These are phyloP conservation scores for Melanerpes aurifrons DNA, from an alignment of 2,113 vertebrate genomes.

Conservation along the genomic window DNA sequence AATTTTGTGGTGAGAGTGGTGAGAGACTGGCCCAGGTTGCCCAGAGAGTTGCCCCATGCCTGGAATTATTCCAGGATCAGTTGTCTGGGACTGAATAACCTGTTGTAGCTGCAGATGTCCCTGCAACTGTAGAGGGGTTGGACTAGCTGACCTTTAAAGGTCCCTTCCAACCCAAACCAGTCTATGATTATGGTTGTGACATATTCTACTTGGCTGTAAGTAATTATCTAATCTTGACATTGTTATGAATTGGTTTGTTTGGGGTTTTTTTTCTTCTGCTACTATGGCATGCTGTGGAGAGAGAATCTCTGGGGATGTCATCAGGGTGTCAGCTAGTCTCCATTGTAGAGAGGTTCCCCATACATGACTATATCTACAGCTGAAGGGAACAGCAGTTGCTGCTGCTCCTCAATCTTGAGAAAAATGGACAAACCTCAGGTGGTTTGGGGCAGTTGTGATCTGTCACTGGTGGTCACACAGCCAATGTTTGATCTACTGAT, in stretches of 20 bases:
- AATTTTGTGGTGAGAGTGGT: too few relatives aligned
- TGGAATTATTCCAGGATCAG: too few relatives aligned
- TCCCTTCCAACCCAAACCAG: too few relatives aligned
- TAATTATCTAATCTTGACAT: background rate
- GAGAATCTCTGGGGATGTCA: background rate
- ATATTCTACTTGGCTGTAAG: background rate
- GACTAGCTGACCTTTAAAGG: too few relatives aligned
- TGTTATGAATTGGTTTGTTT: background rate
- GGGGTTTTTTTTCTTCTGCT: background rate
- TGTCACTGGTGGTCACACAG: background rate
- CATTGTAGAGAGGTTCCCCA: background rate
- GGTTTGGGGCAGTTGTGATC: background rate
- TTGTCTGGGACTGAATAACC: too few relatives aligned
- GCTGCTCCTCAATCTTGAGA: background rate
- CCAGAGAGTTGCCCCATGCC: too few relatives aligned
- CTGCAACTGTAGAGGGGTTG: too few relatives aligned
- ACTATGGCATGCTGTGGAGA: background rate
- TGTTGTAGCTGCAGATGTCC: too few relatives aligned
- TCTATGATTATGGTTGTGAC: background rate
- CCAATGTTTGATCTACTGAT: rapidly evolving
- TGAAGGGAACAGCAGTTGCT: background rate
- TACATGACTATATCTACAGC: rapidly evolving
- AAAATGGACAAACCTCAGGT: background rate
- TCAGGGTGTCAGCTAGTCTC: background rate
- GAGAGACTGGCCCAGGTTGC: too few relatives aligned